Evolutionary conservation across 2,888 invertebrate genomes (phyloP), one percentile per base, ranked within the genome.

Genomic region (Amphimallon solstitiale): DNA sequence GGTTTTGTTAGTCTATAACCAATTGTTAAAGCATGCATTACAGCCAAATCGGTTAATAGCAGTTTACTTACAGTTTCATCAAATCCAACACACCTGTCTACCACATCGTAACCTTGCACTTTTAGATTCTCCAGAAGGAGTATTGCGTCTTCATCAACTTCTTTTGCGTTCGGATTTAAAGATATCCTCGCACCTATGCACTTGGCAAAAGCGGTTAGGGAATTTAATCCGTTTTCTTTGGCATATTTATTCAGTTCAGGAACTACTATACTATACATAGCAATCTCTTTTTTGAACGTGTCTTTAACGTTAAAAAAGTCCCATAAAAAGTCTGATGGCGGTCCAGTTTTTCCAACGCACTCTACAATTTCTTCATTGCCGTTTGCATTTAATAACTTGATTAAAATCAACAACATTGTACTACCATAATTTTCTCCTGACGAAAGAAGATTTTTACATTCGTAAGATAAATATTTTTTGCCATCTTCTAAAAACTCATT

Each of bases 351-450:
- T 0, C 84, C 86, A 12, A 66, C 54, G 19, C 60, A 66, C 10
- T 61, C 21, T 21, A 63, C 1, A 7, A n/a, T 76, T 60, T 82
- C 78, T 34, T 54, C 56, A 17, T 73, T 65, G 15, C 65, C 48
- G 12, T 65, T 38, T 34, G 68, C 45, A 7, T 62, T 68, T 49
- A 68, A 49, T 12, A 82, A 63, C 63, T 74, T 78, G 0, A 82
- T 34, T 19, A 70, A 69, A 4, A 76, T 69, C 1, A 78, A 76
- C 0, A 86, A 71, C 75, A 87, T 86, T 0, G 84, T 76, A 70
- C 87, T 87, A 1, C 86, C 86, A 73, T 86, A 87, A 73, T 87
- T 87, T 68, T 87, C 87, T 0, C 87, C 87, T 0, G 84, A 81
- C 12, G 84, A 83, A 38, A 83, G 84, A 2, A 59, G 34, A 14